These are phyloP conservation scores for Drosophila azteca DNA, from an alignment of 1,140 invertebrate genomes.

Conservation along the genomic window DNA sequence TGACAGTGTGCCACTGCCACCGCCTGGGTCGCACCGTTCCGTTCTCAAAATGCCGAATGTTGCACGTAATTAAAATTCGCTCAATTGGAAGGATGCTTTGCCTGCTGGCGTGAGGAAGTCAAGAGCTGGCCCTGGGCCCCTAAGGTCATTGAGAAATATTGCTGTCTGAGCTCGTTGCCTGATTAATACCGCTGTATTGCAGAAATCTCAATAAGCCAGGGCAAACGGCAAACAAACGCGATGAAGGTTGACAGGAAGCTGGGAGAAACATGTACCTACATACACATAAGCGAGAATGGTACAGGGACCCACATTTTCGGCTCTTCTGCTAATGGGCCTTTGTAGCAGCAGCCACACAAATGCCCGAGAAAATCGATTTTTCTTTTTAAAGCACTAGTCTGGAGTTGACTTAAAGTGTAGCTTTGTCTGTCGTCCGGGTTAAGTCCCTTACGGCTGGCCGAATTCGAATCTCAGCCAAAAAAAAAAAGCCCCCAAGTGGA, in stretches of 20 bases:
- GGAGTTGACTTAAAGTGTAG: conserved; percentile 39
- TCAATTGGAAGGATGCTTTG: conserved; percentile 63
- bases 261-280: conserved; percentile 23
- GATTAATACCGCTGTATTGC: conserved; percentile 58
- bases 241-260: conserved; percentile 9
- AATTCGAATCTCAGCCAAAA: no score
- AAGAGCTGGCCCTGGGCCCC: conserved; percentile 13
- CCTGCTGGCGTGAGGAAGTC: neutral
- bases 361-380: conserved; percentile 57
- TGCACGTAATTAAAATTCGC: conserved; percentile 78
- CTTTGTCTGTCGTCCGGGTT: conserved; percentile 3
- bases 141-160: conserved; percentile 40
- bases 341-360: conserved; percentile 23
- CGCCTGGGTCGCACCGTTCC: conserved; percentile 22
- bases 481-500: neutral
- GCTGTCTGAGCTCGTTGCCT: conserved; percentile 17
- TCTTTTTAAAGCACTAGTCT: conserved; percentile 28
- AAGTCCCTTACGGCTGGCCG: conserved; percentile 11
- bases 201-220: conserved; percentile 34
- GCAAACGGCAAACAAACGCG: conserved; percentile 38
- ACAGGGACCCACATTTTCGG: conserved; percentile 40
- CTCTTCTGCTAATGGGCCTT: conserved; percentile 52
- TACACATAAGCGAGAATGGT: conserved; percentile 9
- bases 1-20: conserved; percentile 21
- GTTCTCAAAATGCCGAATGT: conserved; percentile 70